phyloP scores from a whole-genome alignment of 2,888 invertebrate species.

The Isotomurus palustris region DNA sequence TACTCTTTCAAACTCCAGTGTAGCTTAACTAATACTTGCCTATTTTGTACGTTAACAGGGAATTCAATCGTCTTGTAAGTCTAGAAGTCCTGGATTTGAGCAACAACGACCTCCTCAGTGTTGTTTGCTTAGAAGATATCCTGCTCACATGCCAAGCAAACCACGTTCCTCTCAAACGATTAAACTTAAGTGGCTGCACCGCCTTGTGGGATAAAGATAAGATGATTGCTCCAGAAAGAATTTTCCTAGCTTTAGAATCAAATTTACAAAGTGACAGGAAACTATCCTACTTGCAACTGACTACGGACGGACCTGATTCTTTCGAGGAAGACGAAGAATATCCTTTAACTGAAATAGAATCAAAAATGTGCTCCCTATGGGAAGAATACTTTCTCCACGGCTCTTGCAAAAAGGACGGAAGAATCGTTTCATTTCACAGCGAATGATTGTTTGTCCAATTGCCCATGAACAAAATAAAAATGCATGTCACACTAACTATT shows the following conservation, averaged over 20 bases:
- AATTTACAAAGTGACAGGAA: conserved; percentile 21
- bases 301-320: background rate
- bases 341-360: conserved; percentile 14
- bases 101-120: conserved; percentile 7
- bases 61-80: conserved; percentile 28
- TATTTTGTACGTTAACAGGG: conserved; percentile 15
- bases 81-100: conserved; percentile 21
- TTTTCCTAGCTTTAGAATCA: conserved; percentile 11
- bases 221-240: conserved; percentile 9
- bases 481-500: no score
- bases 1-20: background rate
- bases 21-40: background rate
- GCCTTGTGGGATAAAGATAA: conserved; percentile 12
- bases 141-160: conserved; percentile 7
- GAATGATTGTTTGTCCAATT: background rate
- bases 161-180: conserved; percentile 7
- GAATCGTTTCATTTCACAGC: background rate
- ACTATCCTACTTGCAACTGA: conserved; percentile 14
- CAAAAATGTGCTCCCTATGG: conserved; percentile 1
- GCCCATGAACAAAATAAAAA: no score
- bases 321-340: background rate
- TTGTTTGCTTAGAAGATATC: conserved; percentile 13
- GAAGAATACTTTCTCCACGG: conserved; percentile 19
- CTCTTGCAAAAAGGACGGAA: conserved; percentile 10
- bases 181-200: conserved; percentile 25